Evolutionary conservation across 2,888 invertebrate species (phyloP), one percentile per base, ranked within the genome.

Genomic region (Drosophila fungiperda): DNA sequence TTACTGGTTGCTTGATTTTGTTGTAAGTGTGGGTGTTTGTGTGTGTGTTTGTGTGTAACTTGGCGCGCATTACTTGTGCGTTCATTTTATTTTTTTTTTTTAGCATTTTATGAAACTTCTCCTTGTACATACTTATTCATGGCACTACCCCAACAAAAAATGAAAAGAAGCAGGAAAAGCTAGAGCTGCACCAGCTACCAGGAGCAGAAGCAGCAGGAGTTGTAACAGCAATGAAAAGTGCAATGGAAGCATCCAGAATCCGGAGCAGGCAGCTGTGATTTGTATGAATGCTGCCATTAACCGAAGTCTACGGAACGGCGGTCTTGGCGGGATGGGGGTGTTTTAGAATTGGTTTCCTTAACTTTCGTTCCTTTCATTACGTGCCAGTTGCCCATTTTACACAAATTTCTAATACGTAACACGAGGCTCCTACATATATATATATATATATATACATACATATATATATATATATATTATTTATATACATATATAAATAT

Each of bases 221-320:
- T 52, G 52, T 52, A 40, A 29, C 52, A 53, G 35, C 62, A 68
- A 53, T 61, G 74, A 88, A 86, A 85, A 85, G 89, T 87, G 85
- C 85, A 86, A 66, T 76, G 62, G 65, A 75, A 77, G 81, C 23
- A 45, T 45, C 54, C 63, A 35, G 66, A 65, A 68, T 69, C 67
- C 76, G 76, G 67, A 67, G 49, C 58, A 61, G 73, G 73, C 67
- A 71, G 72, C 80, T 67, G 73, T 76, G 87, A 86, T 85, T 87
- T 85, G 76, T 82, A 83, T 86, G 84, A 88, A 86, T 82, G 80
- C 78, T 71, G 59, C 89, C 87, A 83, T 88, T 86, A 86, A 73
- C 78, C 72, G 68, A 80, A 69, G 75, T 68, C 69, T 54, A 40
- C 50, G 60, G 57, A 54, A 57, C 48, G 57, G 5, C 36, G 53